phyloP scores from a whole-genome alignment of 2,888 invertebrate species.

The Dromius quadrimaculatus region DNA sequence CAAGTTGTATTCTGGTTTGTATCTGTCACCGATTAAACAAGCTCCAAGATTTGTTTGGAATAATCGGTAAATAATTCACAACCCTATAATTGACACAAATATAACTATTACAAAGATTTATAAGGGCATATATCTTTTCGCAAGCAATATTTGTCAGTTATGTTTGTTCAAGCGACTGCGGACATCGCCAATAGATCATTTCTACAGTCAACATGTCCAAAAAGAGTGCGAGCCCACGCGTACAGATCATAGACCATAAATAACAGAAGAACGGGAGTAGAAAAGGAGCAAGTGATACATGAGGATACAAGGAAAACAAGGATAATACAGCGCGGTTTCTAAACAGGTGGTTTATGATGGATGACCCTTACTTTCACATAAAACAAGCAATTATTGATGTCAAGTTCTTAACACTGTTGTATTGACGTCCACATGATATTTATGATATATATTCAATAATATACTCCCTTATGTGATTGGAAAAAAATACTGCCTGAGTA shows the following conservation, averaged over 20 bases:
- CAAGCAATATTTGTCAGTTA: slow-evolving; percentile 65
- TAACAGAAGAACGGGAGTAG: slow-evolving; percentile 35
- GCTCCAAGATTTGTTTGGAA: too few species aligned
- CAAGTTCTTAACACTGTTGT: slow-evolving; percentile 40
- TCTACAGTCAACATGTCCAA: slow-evolving; percentile 64
- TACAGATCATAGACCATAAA: slow-evolving; percentile 49
- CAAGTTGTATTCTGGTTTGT: background rate
- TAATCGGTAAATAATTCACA: too few species aligned
- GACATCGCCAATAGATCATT: slow-evolving; percentile 65
- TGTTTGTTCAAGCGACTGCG: slow-evolving; percentile 63
- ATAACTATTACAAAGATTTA: slow-evolving; percentile 65
- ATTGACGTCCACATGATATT: too few species aligned
- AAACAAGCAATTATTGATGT: slow-evolving; percentile 64
- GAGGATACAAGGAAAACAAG: background rate
- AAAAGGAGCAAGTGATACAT: slow-evolving; percentile 9
- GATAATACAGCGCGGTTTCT: slow-evolving; percentile 54
- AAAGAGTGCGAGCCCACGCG: slow-evolving; percentile 46
- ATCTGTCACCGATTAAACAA: too few species aligned
- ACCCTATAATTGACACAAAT: slow-evolving; percentile 64
- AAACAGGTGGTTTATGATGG: slow-evolving; percentile 65
- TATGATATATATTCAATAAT: too few species aligned
- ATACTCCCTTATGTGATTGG: too few species aligned
- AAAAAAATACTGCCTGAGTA: too few species aligned
- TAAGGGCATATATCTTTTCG: slow-evolving; percentile 65
- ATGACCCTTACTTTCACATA: slow-evolving; percentile 61